Evolutionary conservation across 35 echinoderm and acorn worm species (phyloP), one percentile per base, ranked within the genome.

Genomic region (Diadema setosum): DNA sequence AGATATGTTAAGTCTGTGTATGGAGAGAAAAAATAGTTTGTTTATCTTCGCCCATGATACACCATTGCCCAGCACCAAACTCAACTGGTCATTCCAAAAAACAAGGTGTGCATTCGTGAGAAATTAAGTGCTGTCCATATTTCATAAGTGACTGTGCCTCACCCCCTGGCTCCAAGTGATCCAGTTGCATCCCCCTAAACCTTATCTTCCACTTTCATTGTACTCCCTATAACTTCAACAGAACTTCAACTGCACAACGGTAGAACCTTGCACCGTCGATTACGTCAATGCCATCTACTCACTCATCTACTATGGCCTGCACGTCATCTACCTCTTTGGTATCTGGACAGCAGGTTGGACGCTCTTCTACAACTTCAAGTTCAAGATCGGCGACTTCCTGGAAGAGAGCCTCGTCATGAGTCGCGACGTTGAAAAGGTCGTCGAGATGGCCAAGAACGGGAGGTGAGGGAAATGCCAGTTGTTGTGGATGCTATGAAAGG

Each of bases 361-460:
- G 0, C 74, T 97, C 35, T 60, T 97, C 34, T 83, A 81, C 34
- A 97, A 94, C 64, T 97, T 97, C 67, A 41, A 70, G 16, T 97
- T 97, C 46, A 35, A 87, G 21, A 70, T 93, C 11, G 95, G 95
- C 2, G 95, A 97, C 63, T 87, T 80, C 78, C 80, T 97, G 45
- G 95, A 97, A 46, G 80, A 83, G 34, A 60, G 84, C 4, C 88
- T 94, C 23, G 69, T 97, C 32, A 93, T 97, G 12, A 94, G 81
- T 5, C 86, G 95, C 24, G 95, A 97, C 80, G 91, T 97, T 50
- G 95, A 94, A 57, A 97, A 97, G 63, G 91, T 97, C 27, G 94
- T 97, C 41, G 43, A 87, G 36, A 80, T 92, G 3, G 95, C 95
- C 25, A 90, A 90, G 61, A 86, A 75, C 88, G 91, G 91, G 56